These are phyloP conservation scores for Phataginus tricuspis DNA, from an alignment of 2,797 vertebrate genomes.

Conservation along the genomic window DNA sequence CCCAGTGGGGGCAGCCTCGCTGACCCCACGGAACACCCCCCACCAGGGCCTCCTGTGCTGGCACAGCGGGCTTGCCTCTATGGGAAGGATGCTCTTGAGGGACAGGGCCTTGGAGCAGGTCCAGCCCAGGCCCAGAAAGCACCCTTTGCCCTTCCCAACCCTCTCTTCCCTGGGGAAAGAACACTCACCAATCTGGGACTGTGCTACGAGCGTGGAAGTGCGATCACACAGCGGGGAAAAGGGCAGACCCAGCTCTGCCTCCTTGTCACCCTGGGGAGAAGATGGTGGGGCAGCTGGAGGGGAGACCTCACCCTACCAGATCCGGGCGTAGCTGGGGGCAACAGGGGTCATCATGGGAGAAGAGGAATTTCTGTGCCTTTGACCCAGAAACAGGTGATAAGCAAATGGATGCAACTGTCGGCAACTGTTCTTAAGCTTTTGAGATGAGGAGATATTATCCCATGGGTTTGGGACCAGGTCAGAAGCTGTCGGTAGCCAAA, in stretches of 20 bases:
- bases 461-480: neutral
- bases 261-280: constrained; percentile 92
- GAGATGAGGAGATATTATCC: neutral
- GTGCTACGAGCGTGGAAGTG: constrained; percentile 93
- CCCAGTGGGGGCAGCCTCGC: neutral
- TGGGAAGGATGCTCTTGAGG: neutral
- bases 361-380: neutral
- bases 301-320: neutral
- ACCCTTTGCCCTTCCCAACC: neutral
- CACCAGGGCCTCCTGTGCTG: neutral
- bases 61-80: neutral
- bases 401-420: neutral
- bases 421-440: neutral
- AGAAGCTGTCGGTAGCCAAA: neutral
- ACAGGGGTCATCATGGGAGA: neutral
- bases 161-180: neutral
- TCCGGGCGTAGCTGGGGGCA: neutral
- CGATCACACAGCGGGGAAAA: constrained; percentile 96
- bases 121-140: neutral
- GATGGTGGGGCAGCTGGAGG: neutral
- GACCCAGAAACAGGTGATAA: neutral
- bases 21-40: neutral
- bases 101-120: neutral
- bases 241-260: constrained; percentile 93
- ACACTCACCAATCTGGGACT: constrained; percentile 94